phyloP scores from a whole-genome alignment of 2,797 vertebrate species.

The Danio aesculapii region DNA sequence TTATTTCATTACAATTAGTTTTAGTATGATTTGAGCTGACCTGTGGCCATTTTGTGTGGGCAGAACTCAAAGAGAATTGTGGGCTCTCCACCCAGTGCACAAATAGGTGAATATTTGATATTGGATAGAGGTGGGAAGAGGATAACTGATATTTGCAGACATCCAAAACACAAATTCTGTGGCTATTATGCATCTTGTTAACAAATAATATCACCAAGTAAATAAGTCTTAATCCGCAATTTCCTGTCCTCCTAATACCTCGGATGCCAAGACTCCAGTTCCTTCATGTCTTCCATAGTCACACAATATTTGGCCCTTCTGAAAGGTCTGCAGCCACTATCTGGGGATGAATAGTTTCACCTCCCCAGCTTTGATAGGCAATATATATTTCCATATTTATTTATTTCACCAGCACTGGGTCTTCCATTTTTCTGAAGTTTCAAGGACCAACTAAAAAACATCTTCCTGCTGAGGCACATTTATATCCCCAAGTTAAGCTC shows the following conservation, averaged over 20 bases:
- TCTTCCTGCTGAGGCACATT: slow-evolving; percentile 26
- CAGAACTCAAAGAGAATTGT: slow-evolving; percentile 61
- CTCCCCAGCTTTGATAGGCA: slow-evolving; percentile 7
- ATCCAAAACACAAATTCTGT: slow-evolving; percentile 5
- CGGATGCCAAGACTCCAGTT: neutral
- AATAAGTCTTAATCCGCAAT: neutral
- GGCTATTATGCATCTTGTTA: neutral
- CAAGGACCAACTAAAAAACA: slow-evolving; percentile 7
- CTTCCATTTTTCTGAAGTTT: slow-evolving; percentile 47
- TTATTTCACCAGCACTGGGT: slow-evolving; percentile 40
- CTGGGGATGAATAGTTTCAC: neutral
- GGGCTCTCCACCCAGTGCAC: slow-evolving; percentile 67
- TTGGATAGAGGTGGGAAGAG: slow-evolving; percentile 25
- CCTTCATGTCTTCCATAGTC: slow-evolving; percentile 31
- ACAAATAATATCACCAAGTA: neutral
- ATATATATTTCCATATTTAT: slow-evolving; percentile 14
- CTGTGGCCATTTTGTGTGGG: slow-evolving; percentile 57
- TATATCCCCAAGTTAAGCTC: slow-evolving; percentile 8
- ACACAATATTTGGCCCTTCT: neutral
- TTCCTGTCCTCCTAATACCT: slow-evolving; percentile 11
- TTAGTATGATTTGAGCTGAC: slow-evolving; percentile 58
- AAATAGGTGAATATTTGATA: slow-evolving; percentile 60
- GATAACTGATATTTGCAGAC: slow-evolving; percentile 33
- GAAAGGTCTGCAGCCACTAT: neutral
- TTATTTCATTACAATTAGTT: neutral